A percentile compares a stretch with the other conserved stretches of the same genome.
These are phyloP conservation scores for Anarrhichthys ocellatus DNA, from an alignment of 2,113 vertebrate genomes.

Conservation along the genomic window DNA sequence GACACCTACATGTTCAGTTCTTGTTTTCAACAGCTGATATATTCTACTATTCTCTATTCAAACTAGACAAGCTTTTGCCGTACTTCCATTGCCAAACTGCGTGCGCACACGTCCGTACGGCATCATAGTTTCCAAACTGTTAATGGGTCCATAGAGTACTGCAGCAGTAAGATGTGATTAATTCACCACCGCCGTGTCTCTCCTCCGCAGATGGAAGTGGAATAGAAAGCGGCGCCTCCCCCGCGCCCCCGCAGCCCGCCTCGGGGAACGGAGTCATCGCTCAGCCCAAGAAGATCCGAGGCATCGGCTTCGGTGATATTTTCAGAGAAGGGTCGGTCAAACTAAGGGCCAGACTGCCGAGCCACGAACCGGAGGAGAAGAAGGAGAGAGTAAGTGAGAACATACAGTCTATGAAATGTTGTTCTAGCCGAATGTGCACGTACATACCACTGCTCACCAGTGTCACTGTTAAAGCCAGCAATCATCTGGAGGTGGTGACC, in stretches of 20 bases:
- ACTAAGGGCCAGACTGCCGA: slow-evolving; percentile 86
- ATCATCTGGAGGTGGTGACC: too few relatives aligned
- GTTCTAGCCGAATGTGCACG: too few relatives aligned
- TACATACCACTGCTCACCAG: too few relatives aligned
- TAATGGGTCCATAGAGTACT: neutral
- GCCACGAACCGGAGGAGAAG: slow-evolving; percentile 88
- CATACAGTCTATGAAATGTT: too few relatives aligned
- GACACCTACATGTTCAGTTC: too few relatives aligned
- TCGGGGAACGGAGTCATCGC: slow-evolving; percentile 83
- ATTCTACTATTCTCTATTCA: too few relatives aligned
- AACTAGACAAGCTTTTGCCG: too few relatives aligned
- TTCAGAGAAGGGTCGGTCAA: slow-evolving; percentile 95
- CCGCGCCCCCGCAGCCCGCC: slow-evolving; percentile 83
- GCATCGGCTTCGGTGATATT: slow-evolving; percentile 97
- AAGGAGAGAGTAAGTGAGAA: slow-evolving; percentile 87
- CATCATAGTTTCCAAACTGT: too few relatives aligned
- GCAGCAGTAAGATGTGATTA: neutral
- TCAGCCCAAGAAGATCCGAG: slow-evolving; percentile 95
- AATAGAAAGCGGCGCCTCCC: slow-evolving; percentile 67
- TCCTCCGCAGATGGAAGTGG: slow-evolving; percentile 64
- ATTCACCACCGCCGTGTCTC: neutral
- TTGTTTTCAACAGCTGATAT: too few relatives aligned
- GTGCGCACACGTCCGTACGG: too few relatives aligned
- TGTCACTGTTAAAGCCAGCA: too few relatives aligned
- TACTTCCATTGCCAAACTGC: too few relatives aligned